Percentiles rank a stretch among this genome's conserved stretches.
phyloP scores from a whole-genome alignment of 1,140 invertebrate species.

The Aphelinus atriplicis region DNA sequence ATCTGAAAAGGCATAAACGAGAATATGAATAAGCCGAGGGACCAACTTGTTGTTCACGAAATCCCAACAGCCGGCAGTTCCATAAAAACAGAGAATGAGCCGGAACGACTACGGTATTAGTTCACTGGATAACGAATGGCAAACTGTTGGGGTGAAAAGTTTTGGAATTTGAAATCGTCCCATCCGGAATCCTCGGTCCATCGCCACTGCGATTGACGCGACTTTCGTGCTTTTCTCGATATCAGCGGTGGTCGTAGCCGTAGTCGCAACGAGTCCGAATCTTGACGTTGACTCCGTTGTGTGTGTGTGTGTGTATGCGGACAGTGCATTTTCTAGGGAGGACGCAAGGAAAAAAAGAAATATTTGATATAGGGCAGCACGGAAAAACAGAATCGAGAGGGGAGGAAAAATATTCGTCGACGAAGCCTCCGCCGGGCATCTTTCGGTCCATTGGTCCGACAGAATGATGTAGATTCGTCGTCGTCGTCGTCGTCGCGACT shows the following conservation, averaged over 20 bases:
- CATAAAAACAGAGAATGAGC: too few relatives aligned
- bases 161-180: conserved; percentile 56
- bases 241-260: conserved; percentile 27
- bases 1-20: too few relatives aligned
- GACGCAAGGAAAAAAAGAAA: conserved; percentile 11
- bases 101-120: not conserved
- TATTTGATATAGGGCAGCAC: not conserved
- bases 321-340: not conserved
- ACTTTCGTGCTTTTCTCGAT: conserved; percentile 48
- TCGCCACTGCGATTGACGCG: conserved; percentile 41
- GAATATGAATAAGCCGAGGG: too few relatives aligned
- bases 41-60: too few relatives aligned
- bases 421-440: conserved; percentile 48
- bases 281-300: not conserved
- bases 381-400: conserved; percentile 6
- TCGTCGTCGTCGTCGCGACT: conserved; percentile 38
- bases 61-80: too few relatives aligned
- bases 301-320: too few relatives aligned
- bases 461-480: conserved; percentile 63
- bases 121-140: conserved; percentile 36
- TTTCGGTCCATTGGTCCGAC: conserved; percentile 62
- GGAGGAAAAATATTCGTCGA: conserved; percentile 44
- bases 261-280: not conserved
- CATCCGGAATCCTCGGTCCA: conserved; percentile 21
- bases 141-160: conserved; percentile 53